These are phyloP conservation scores for Aldabrachelys gigantea DNA, from an alignment of 2,113 vertebrate genomes.

Conservation along the genomic window DNA sequence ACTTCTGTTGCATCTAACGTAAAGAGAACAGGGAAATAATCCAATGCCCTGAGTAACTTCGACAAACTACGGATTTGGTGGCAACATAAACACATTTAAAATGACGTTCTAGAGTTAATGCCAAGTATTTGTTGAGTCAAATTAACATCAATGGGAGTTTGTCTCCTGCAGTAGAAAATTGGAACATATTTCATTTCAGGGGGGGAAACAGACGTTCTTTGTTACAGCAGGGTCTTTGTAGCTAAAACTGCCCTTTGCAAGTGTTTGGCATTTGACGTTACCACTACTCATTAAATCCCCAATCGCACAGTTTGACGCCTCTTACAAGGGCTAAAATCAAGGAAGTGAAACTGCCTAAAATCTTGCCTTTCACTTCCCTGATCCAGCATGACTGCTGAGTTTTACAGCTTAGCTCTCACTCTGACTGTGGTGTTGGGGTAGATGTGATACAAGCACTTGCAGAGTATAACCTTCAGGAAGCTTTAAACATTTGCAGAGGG, in stretches of 20 bases:
- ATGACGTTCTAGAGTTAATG: neutral
- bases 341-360: constrained; percentile 7
- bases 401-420: constrained; percentile 26
- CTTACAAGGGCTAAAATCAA: neutral
- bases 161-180: neutral
- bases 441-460: accelerated
- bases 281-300: neutral
- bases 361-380: constrained; percentile 38
- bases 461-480: neutral
- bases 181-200: neutral
- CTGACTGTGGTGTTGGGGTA: neutral
- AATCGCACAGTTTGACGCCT: neutral
- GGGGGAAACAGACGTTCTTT: neutral
- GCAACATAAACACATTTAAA: neutral
- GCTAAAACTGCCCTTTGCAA: neutral
- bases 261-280: neutral
- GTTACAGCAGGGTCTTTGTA: neutral
- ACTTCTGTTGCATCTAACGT: neutral
- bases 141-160: neutral
- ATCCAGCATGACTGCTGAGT: neutral
- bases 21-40: neutral
- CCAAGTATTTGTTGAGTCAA: neutral
- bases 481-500: neutral
- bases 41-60: neutral
- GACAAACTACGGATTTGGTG: neutral